Evolutionary conservation across 2,113 vertebrate genomes (phyloP).

Genomic region (Planiliza haematocheilus): DNA sequence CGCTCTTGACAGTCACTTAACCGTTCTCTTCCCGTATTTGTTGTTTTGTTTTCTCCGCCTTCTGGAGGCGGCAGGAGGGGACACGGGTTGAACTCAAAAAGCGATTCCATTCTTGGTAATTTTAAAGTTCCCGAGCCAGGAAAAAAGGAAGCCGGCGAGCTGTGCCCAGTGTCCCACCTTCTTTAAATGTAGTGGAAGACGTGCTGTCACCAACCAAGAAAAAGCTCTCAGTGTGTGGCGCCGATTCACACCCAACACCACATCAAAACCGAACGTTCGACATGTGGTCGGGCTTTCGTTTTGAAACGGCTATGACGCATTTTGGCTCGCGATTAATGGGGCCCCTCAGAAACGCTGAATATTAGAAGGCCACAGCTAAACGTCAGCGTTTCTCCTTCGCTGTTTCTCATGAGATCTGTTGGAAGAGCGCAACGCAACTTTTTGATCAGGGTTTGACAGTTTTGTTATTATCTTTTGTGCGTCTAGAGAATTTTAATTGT

Average conservation of each 20-base stretch:
- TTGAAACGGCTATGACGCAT: slow-evolving; percentile 33
- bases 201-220: not conserved
- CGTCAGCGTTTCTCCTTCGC: not conserved
- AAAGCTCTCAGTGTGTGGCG: slow-evolving; percentile 8
- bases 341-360: not conserved
- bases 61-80: slow-evolving; percentile 13
- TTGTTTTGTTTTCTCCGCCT: not conserved
- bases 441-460: slow-evolving; percentile 9
- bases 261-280: slow-evolving; percentile 10
- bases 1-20: slow-evolving; percentile 37
- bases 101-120: slow-evolving; percentile 34
- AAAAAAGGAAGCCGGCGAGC: slow-evolving; percentile 10
- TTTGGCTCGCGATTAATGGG: slow-evolving; percentile 43
- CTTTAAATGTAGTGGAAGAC: slow-evolving; percentile 10
- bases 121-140: slow-evolving; percentile 8
- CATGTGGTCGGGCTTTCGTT: slow-evolving; percentile 33
- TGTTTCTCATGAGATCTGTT: slow-evolving; percentile 19
- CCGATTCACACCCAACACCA: slow-evolving; percentile 29
- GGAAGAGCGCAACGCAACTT: not conserved
- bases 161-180: slow-evolving; percentile 45
- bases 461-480: not conserved
- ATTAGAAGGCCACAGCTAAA: slow-evolving; percentile 6
- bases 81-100: slow-evolving; percentile 19
- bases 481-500: not conserved
- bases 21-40: slow-evolving; percentile 14